Evolutionary conservation across 1,140 invertebrate species (phyloP).

Genomic region (Cylas formicarius): DNA sequence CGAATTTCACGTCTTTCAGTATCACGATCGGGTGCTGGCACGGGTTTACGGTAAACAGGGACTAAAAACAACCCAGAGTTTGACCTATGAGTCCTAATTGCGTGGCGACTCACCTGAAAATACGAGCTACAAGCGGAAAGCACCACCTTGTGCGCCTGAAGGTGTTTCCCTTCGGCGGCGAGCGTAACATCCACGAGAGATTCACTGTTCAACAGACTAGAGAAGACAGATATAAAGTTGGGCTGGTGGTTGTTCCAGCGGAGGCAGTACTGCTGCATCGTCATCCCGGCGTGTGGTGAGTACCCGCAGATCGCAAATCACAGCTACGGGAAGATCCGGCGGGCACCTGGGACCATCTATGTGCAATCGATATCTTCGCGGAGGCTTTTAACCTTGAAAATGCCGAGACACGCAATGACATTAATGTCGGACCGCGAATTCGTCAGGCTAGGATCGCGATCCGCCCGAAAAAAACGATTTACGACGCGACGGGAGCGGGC

Average conservation of each 20-base stretch:
- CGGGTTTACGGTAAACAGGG: conserved; percentile 74
- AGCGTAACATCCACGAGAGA: conserved; percentile 83
- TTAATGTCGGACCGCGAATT: too few species aligned
- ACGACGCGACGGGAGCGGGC: too few species aligned
- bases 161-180: conserved; percentile 72
- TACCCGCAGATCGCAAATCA: background rate
- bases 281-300: conserved; percentile 49
- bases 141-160: conserved; percentile 81
- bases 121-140: conserved; percentile 81
- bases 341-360: too few species aligned
- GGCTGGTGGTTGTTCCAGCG: conserved; percentile 86
- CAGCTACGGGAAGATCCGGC: too few species aligned
- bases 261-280: conserved; percentile 77
- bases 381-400: too few species aligned
- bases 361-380: too few species aligned
- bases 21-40: conserved; percentile 87
- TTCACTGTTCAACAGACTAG: conserved; percentile 67
- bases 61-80: conserved; percentile 43
- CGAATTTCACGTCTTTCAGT: conserved; percentile 79
- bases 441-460: too few species aligned
- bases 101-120: conserved; percentile 58
- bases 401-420: too few species aligned
- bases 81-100: background rate
- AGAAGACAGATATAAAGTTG: conserved; percentile 81
- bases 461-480: too few species aligned